Evolutionary conservation across 2,113 vertebrate genomes (phyloP).

Genomic region (Cyprinus carpio): DNA sequence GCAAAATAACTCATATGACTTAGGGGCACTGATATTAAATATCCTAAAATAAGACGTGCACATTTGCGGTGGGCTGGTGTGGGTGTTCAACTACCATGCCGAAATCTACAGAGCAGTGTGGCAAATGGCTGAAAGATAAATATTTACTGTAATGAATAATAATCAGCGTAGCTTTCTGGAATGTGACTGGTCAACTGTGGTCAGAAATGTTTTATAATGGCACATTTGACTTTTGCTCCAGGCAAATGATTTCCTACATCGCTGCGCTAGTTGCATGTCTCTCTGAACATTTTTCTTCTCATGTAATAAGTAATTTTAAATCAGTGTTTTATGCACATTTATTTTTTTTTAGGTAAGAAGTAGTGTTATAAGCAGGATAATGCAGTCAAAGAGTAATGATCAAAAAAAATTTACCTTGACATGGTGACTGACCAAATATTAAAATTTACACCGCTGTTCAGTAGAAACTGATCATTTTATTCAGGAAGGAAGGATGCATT

Average conservation of each 20-base stretch:
- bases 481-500: too few relatives aligned
- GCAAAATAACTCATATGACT: neutral
- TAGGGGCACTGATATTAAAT: neutral
- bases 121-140: neutral
- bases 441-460: neutral
- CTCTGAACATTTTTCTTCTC: neutral
- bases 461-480: too few relatives aligned
- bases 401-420: neutral
- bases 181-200: neutral
- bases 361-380: neutral
- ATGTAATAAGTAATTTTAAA: neutral
- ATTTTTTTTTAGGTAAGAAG: neutral
- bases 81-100: neutral
- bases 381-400: neutral
- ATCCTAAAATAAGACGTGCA: neutral
- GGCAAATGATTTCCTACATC: neutral
- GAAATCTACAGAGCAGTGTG: neutral
- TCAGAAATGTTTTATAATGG: neutral
- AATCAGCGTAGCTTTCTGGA: neutral
- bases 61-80: neutral
- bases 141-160: neutral
- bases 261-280: neutral
- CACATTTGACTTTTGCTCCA: neutral
- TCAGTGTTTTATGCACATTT: too few relatives aligned
- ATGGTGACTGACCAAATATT: neutral